These are phyloP conservation scores for Bambusicola thoracicus DNA, from an alignment of 2,113 vertebrate genomes.

Conservation along the genomic window DNA sequence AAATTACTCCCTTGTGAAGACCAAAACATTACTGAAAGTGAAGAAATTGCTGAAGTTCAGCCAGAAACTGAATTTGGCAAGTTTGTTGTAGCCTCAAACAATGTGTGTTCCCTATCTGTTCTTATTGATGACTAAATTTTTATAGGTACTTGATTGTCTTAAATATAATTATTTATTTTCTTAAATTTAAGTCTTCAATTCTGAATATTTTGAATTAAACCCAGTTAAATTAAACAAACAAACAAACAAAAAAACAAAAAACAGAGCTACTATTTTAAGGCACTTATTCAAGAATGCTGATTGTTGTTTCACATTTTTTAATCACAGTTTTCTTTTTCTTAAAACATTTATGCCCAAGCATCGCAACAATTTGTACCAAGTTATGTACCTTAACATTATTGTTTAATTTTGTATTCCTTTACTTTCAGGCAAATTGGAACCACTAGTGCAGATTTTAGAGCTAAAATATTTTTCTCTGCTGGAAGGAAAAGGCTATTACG, in stretches of 20 bases:
- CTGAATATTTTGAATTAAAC: background rate
- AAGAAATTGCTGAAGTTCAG: constrained; percentile 1
- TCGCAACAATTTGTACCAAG: background rate
- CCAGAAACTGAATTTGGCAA: background rate
- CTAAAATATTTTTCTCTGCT: constrained; percentile 42
- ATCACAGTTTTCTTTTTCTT: background rate
- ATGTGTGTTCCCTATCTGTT: background rate
- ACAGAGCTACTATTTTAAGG: background rate
- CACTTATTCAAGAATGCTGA: background rate
- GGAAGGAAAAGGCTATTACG: constrained; percentile 29
- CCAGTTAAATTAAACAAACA: background rate
- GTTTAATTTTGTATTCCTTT: constrained; percentile 13
- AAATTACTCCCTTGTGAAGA: background rate
- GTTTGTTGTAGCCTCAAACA: background rate
- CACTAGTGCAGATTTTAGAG: background rate
- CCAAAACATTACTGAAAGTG: background rate
- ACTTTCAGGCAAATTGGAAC: background rate
- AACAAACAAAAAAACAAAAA: background rate
- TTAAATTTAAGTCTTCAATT: background rate
- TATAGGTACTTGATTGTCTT: background rate
- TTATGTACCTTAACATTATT: background rate
- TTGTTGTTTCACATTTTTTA: background rate
- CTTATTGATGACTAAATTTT: background rate
- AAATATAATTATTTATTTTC: background rate
- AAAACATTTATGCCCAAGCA: background rate